phyloP scores from a whole-genome alignment of 92 coral and sea anemone species.

The Zoanthus sansibaricus region DNA sequence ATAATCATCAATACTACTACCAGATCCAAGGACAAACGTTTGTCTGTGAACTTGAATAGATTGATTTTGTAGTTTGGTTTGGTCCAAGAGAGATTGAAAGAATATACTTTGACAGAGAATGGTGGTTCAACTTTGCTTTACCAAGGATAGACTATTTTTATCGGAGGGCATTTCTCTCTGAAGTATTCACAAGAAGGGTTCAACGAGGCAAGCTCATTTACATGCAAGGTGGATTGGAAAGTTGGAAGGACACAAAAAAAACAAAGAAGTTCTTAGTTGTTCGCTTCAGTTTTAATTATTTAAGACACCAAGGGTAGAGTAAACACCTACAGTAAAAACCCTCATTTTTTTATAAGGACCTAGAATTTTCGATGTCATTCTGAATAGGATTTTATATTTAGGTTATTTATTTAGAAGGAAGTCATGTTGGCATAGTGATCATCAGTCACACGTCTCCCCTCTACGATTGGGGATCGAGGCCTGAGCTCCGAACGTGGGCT shows the following conservation, averaged over 20 bases:
- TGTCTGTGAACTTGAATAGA: slow-evolving; percentile 50
- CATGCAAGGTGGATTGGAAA: neutral
- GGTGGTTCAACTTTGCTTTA: slow-evolving; percentile 8
- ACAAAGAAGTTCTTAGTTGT: neutral
- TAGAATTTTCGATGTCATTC: too few relatives aligned
- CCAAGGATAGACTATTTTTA: neutral
- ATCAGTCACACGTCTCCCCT: too few relatives aligned
- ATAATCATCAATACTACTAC: slow-evolving; percentile 42
- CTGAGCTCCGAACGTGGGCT: too few relatives aligned
- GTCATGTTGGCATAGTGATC: too few relatives aligned
- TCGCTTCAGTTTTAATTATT: too few relatives aligned
- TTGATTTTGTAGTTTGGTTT: slow-evolving; percentile 72
- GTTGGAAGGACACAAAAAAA: neutral
- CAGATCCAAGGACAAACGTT: slow-evolving; percentile 77
- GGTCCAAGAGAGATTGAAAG: slow-evolving; percentile 38
- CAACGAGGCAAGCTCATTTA: neutral
- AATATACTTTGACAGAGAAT: slow-evolving; percentile 34
- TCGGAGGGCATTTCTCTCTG: neutral
- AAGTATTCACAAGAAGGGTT: neutral
- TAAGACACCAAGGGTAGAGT: too few relatives aligned
- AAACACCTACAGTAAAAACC: too few relatives aligned
- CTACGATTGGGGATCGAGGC: too few relatives aligned
- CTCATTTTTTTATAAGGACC: too few relatives aligned
- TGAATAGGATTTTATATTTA: too few relatives aligned
- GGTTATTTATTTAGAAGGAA: too few relatives aligned